Evolutionary conservation across 1,140 invertebrate genomes (phyloP), one percentile per base, ranked within the genome.

Genomic region (Caligus rogercresseyi): DNA sequence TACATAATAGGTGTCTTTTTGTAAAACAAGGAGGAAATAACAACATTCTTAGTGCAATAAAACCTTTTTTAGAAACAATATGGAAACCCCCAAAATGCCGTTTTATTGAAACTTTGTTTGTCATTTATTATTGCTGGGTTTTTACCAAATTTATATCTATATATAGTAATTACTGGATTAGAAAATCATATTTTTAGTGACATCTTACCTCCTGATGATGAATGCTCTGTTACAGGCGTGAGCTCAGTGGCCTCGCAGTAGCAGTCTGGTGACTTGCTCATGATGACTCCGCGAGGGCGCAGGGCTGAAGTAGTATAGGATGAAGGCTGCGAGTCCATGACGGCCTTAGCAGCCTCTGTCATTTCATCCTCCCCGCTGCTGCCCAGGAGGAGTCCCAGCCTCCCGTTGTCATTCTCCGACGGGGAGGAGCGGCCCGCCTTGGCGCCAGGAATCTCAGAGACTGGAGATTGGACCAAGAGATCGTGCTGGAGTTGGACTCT

Each of bases 381-480:
- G n/a, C 31, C 31, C 31, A 43, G 7, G n/a, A 11, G n/a, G 31
- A 11, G n/a, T 43, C 31, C 31, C n/a, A 43, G 7, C n/a, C n/a
- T 43, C n/a, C 7, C 31, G n/a, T n/a, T 43, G 31, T 43, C n/a
- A 43, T 43, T n/a, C n/a, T 43, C 31, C n/a, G 54, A 23, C 2
- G 24, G 24, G 4, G 54, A 56, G 15, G 54, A 21, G 15, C 19
- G 15, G 19, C 54, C 24, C n/a, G 54, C 54, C 15, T 21, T n/a
- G 20, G 54, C 54, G 54, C 54, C 2, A 25, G n/a, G 24, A 26
- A 16, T 53, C 57, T 20, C n/a, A 60, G 24, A 25, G 57, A 21
- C 21, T 60, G 57, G 16, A 60, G 18, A 2, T 20, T 24, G n/a
- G 57, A 18, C 57, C 57, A 60, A 2, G 57, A 60, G 15, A 60